Evolutionary conservation across 2,797 vertebrate species (phyloP).

Genomic region (Ambastaia sidthimunki): DNA sequence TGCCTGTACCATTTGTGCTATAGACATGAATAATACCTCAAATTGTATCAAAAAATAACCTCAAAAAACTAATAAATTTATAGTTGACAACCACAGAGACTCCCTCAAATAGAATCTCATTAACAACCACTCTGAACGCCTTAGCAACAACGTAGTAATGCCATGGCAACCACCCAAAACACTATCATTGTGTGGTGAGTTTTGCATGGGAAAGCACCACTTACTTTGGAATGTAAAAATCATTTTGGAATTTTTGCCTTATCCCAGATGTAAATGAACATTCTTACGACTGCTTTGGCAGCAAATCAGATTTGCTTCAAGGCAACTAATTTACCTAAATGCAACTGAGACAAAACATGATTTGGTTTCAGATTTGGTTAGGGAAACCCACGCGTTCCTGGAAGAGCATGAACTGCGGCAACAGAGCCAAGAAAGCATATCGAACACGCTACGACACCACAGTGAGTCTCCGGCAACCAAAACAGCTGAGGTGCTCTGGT

Average conservation of each 20-base stretch:
- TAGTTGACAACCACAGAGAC: background rate
- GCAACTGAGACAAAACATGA: slow-evolving; percentile 19
- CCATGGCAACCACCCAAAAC: background rate
- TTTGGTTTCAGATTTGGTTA: slow-evolving; percentile 41
- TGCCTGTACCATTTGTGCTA: background rate
- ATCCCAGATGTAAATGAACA: background rate
- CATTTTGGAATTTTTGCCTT: background rate
- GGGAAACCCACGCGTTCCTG: slow-evolving; percentile 11
- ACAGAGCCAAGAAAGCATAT: background rate
- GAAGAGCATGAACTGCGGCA: background rate
- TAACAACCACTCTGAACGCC: background rate
- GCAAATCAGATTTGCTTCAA: slow-evolving; percentile 16
- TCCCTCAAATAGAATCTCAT: background rate
- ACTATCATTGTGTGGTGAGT: background rate
- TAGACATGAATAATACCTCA: background rate
- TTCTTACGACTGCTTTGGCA: background rate
- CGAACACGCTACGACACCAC: background rate
- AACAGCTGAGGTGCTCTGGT: background rate
- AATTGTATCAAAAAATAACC: background rate
- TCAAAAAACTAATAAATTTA: background rate
- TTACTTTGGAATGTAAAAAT: background rate
- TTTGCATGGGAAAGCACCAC: background rate
- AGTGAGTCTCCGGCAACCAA: background rate
- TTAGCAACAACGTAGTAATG: background rate
- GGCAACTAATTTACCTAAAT: slow-evolving; percentile 23